Percentiles rank a stretch among this genome's conserved stretches.
These are phyloP conservation scores for Scomber japonicus DNA, from an alignment of 2,113 vertebrate species.

Conservation along the genomic window DNA sequence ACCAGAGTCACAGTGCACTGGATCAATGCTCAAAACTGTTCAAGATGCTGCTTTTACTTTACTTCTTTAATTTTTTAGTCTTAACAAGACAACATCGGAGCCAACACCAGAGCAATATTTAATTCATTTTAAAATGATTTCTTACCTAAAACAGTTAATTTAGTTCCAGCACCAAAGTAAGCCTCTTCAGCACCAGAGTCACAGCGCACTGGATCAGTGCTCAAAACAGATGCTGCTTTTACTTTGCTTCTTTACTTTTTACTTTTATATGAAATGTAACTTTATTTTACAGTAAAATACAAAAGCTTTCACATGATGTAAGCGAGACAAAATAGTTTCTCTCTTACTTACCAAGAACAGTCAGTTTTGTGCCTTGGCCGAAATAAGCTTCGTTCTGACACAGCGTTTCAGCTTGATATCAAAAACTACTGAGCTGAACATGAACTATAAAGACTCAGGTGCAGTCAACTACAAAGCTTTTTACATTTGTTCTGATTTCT, in stretches of 20 bases:
- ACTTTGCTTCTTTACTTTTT: not conserved
- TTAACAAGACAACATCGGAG: too few relatives aligned
- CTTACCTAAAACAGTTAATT: constrained; percentile 59
- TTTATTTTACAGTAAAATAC: not conserved
- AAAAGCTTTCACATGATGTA: too few relatives aligned
- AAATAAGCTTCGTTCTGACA: too few relatives aligned
- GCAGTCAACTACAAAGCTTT: not conserved
- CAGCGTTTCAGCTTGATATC: too few relatives aligned
- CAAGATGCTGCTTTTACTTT: not conserved
- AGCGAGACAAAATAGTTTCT: too few relatives aligned
- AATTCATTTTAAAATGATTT: not conserved
- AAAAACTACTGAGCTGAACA: too few relatives aligned
- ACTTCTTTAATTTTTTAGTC: not conserved
- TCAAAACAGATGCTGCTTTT: not conserved
- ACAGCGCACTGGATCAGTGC: constrained; percentile 9
- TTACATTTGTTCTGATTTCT: not conserved
- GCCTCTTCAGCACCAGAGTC: constrained; percentile 42
- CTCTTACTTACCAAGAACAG: constrained; percentile 78
- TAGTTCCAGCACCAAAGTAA: constrained; percentile 77
- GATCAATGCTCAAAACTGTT: constrained; percentile 14
- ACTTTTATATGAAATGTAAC: not conserved
- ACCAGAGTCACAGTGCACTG: constrained; percentile 36
- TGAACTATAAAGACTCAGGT: too few relatives aligned
- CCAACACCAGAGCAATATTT: too few relatives aligned
- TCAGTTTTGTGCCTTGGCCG: constrained; percentile 36